phyloP scores from a whole-genome alignment of 64 coral and sea anemone genomes.

The Porites australiensis region DNA sequence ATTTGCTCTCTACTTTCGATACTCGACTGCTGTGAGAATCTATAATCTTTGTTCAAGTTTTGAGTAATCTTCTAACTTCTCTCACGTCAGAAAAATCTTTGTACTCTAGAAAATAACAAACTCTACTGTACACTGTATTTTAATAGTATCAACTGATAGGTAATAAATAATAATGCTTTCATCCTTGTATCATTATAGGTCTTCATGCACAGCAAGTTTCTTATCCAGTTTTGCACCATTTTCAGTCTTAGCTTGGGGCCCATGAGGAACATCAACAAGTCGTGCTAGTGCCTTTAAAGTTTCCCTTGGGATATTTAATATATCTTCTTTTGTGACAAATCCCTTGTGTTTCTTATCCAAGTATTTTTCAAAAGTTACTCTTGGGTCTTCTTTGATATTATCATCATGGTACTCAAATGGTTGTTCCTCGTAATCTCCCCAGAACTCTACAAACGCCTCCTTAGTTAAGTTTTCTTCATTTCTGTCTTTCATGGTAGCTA shows the following conservation, averaged over 20 bases:
- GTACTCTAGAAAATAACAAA: no score
- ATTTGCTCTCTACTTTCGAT: no score
- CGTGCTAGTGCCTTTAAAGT: constrained; percentile 84
- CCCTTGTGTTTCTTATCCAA: constrained; percentile 62
- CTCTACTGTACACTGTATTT: no score
- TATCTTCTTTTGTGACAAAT: constrained; percentile 65
- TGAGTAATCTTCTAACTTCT: no score
- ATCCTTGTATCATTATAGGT: neutral
- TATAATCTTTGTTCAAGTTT: no score
- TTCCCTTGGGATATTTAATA: constrained; percentile 61
- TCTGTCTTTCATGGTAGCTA: constrained; percentile 33
- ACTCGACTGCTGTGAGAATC: no score
- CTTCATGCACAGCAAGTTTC: neutral
- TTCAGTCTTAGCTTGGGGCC: constrained; percentile 40
- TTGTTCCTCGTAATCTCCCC: constrained; percentile 40
- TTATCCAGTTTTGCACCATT: neutral
- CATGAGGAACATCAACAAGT: constrained; percentile 88
- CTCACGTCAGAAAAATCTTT: no score
- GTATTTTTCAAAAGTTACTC: constrained; percentile 54
- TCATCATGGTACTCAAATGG: constrained; percentile 66
- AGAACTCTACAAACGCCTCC: constrained; percentile 67
- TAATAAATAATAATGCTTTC: no score
- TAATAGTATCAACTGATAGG: no score
- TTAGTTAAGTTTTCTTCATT: constrained; percentile 79
- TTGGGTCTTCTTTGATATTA: constrained; percentile 1